Evolutionary conservation across 1,140 invertebrate species (phyloP).

Genomic region (Scaptomyza montana): DNA sequence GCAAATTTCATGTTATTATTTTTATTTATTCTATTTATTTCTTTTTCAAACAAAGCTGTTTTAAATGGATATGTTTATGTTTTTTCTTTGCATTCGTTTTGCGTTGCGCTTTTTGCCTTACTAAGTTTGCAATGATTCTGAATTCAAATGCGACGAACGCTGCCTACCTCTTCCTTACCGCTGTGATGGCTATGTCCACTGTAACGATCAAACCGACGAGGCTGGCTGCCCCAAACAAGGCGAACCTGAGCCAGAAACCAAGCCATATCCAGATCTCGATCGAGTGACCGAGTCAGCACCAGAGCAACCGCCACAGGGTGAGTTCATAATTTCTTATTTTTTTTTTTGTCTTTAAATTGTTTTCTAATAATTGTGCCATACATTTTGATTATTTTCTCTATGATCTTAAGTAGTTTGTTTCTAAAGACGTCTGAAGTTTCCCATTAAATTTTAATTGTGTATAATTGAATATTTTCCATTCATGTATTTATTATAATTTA

Average conservation of each 20-base stretch:
- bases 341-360: conserved; percentile 5
- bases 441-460: not conserved
- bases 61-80: conserved; percentile 25
- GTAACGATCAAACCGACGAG: conserved; percentile 86
- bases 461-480: not conserved
- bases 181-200: conserved; percentile 84
- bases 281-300: not conserved
- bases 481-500: not conserved
- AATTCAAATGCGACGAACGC: conserved; percentile 86
- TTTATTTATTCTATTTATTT: not conserved
- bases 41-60: conserved; percentile 17
- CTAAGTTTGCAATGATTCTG: conserved; percentile 85
- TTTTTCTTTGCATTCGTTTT: conserved; percentile 33
- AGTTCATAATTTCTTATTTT: conserved; percentile 25
- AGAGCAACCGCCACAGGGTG: conserved; percentile 8
- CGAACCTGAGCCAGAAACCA: not conserved
- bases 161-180: conserved; percentile 84
- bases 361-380: not conserved
- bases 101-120: conserved; percentile 29
- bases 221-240: conserved; percentile 83
- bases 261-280: not conserved
- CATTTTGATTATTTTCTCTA: not conserved
- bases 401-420: conserved; percentile 1
- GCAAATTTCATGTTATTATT: not conserved
- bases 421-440: not conserved